Evolutionary conservation across 2,888 invertebrate genomes (phyloP).

Genomic region (Noctuana brunneofusca): DNA sequence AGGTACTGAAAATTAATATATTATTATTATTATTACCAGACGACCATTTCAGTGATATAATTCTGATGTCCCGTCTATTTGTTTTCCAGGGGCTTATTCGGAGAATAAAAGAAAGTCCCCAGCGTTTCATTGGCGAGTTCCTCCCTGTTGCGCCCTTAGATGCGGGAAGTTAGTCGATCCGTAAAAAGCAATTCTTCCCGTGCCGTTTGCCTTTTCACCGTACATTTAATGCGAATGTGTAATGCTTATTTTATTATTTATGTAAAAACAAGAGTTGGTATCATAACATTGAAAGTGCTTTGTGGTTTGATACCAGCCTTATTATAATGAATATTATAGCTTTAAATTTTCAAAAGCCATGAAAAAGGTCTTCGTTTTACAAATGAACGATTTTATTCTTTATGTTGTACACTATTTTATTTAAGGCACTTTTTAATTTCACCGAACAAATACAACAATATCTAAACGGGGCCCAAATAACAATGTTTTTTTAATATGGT

Average conservation of each 20-base stretch:
- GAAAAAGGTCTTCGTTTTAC: too few relatives aligned
- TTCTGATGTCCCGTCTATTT: not conserved
- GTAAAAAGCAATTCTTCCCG: conserved; percentile 78
- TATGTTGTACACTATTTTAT: not conserved
- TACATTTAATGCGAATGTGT: conserved; percentile 74
- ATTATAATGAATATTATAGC: not conserved
- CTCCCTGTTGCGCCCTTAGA: conserved; percentile 45
- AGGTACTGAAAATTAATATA: too few relatives aligned
- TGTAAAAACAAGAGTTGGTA: conserved; percentile 39
- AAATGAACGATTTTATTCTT: not conserved
- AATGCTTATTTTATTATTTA: conserved; percentile 56
- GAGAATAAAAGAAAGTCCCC: conserved; percentile 40
- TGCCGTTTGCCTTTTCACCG: conserved; percentile 73
- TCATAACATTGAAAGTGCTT: not conserved
- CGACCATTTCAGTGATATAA: not conserved
- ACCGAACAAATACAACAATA: not conserved
- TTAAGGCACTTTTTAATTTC: not conserved
- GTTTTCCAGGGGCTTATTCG: not conserved
- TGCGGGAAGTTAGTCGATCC: conserved; percentile 73
- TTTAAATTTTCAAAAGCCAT: too few relatives aligned
- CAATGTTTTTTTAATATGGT: too few relatives aligned
- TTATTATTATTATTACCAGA: too few relatives aligned
- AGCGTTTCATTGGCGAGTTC: conserved; percentile 71
- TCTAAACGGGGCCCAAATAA: not conserved
- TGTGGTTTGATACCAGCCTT: too few relatives aligned